Evolutionary conservation across 2,888 invertebrate genomes (phyloP), one percentile per base, ranked within the genome.

Genomic region (Megaustenia siamemsis): DNA sequence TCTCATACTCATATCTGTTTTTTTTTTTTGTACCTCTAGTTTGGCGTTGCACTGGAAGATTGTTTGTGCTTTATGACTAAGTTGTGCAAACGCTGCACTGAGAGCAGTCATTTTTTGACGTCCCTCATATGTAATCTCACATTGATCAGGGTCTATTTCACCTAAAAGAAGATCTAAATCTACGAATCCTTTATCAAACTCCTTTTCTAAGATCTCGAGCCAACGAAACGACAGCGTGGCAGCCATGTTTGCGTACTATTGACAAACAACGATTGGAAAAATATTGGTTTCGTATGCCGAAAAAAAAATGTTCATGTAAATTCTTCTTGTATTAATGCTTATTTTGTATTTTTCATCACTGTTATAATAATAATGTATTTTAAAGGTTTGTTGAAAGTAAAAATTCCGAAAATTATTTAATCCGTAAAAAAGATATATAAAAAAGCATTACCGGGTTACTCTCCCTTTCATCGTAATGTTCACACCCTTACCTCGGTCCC

Each of bases 161-260:
- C 97, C 96, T 90, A 97, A 94, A 86, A 96, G 95, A 78, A 97
- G 95, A 94, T 97, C 97, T 93, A 97, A 95, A 94, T 97, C 97
- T 87, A 97, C 97, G 95, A 97, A 97, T 89, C 97, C 93, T 94
- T 97, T 97, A 94, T 97, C 97, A 94, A 97, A 97, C 94, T 97
- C 97, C 94, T 97, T 97, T 95, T 97, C 97, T 94, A 97, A 95
- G 94, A 97, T 95, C 95, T 97, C 97, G 93, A 97, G 95, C 97
- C 97, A 97, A 92, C 96, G 96, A 95, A 97, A 96, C 90, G 96
- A 96, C 89, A 93, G 89, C 80, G 93, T 91, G 71, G 93, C 92
- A 87, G 94, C 93, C 93, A 94, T 94, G 71, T 80, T 78, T 80
- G 78, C 78, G 63, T 78, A 66, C 24, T n/a, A 63, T 35, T 73